A percentile compares a stretch with the other conserved stretches of the same genome.
phyloP scores from a whole-genome alignment of 2,113 vertebrate genomes.

The Puffinus mauretanicus region DNA sequence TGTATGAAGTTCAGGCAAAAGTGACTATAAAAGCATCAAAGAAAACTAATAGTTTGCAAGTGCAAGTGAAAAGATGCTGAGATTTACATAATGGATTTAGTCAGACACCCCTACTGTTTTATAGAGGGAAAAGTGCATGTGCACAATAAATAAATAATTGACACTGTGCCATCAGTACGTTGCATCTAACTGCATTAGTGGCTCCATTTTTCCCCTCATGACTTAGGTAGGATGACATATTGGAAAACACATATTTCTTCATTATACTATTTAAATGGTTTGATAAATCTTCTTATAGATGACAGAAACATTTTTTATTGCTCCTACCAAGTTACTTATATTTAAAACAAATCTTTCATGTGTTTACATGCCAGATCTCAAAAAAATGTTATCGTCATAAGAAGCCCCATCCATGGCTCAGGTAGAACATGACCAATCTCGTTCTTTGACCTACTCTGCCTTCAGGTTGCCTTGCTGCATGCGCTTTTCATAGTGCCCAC shows the following conservation, averaged over 20 bases:
- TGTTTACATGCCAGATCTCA: neutral
- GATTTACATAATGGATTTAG: constrained; percentile 35
- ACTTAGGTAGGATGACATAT: neutral
- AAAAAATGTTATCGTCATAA: neutral
- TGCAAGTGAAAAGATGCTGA: constrained; percentile 25
- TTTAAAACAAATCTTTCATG: neutral
- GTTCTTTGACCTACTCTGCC: neutral
- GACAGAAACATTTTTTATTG: neutral
- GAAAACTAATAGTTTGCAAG: constrained; percentile 41
- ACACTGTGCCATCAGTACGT: constrained; percentile 4
- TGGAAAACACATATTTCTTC: constrained; percentile 29
- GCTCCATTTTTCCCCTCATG: neutral
- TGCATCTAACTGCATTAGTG: constrained; percentile 32
- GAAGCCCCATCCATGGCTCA: neutral
- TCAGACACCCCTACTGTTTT: constrained; percentile 13
- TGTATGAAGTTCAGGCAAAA: constrained; percentile 9
- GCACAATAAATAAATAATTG: constrained; percentile 52
- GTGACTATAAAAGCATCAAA: neutral
- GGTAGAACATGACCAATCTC: neutral
- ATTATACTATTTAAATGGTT: neutral
- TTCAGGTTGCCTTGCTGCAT: neutral
- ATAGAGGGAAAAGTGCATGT: constrained; percentile 18
- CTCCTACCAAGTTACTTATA: neutral
- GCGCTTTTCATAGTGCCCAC: neutral
- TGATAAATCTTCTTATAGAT: neutral